Evolutionary conservation across 2,113 vertebrate genomes (phyloP).

Genomic region (Saguinus midas): DNA sequence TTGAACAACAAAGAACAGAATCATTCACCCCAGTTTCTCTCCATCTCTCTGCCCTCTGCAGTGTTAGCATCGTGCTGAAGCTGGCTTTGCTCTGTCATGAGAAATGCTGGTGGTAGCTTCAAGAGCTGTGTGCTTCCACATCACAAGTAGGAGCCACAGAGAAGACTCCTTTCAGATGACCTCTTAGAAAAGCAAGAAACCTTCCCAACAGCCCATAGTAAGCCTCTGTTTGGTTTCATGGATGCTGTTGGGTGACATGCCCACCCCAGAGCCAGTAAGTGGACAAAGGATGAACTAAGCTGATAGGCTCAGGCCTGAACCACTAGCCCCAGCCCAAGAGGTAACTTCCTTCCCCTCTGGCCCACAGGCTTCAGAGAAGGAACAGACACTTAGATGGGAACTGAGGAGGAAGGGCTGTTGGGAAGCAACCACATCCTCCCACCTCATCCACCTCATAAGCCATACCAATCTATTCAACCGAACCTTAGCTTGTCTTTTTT

Average conservation of each 20-base stretch:
- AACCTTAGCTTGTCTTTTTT: background rate
- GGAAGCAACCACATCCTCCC: background rate
- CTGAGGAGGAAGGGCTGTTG: background rate
- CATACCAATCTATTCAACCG: background rate
- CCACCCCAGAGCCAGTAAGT: background rate
- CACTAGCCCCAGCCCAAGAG: background rate
- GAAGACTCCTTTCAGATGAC: background rate
- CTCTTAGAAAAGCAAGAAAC: background rate
- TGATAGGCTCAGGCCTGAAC: background rate
- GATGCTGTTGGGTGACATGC: background rate
- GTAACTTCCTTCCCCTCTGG: background rate
- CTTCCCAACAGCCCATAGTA: background rate
- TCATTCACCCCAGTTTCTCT: background rate
- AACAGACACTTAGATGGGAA: accelerated
- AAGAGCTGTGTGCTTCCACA: background rate
- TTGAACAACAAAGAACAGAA: background rate
- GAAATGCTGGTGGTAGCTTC: background rate
- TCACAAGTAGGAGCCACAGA: background rate
- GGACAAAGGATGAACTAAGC: background rate
- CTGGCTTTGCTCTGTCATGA: background rate
- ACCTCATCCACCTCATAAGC: background rate
- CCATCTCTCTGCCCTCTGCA: background rate
- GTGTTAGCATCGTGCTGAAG: background rate
- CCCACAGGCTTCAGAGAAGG: background rate
- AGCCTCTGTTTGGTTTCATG: background rate